Base-by-base conservation (phyloP, 2,113 vertebrate species). In the Numida meleagris region DNA sequence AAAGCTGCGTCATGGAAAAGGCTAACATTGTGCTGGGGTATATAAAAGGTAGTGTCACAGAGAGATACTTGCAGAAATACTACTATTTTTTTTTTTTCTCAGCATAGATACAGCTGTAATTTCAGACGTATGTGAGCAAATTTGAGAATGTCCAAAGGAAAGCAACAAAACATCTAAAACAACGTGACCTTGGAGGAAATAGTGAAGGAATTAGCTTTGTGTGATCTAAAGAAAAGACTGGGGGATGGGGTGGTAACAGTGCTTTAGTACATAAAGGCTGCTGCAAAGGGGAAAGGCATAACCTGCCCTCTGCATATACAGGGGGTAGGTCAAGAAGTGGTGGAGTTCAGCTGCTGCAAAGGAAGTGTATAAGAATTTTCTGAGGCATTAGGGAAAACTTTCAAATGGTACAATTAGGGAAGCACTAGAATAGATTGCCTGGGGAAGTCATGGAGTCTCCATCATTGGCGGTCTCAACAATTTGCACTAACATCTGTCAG, bases 331-430 rank as follows among this genome's bases (percentile, higher is more conserved):
- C 95, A 96, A 95, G 88, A 90, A 92, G 73, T 8, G 3, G 65
- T 84, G 83, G 73, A 96, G 90, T 96, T 95, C 95, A 94, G 38
- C 95, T 82, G 86, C 88, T 19, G 14, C 82, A 90, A 78, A 95
- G 96, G 96, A 96, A 96, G 82, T 88, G 90, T 88, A 92, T 96
- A 95, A 96, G 95, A 94, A 83, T 94, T 83, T 94, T 96, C 90
- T 93, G 86, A 92, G 95, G 70, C 95, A 96, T 96, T 94, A 90
- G 95, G 95, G 96, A 96, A 96, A 95, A 96, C 86, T 92, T 95
- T 88, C 92, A 90, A 95, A 94, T 90, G 81, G 88, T 78, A 95
- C 94, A 96, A 96, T 94, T 96, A 96, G 88, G 80, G 88, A 90
- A 95, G 76, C 45, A 93, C 88, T 84, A 83, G 89, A 94, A 82